Evolutionary conservation across 2,888 invertebrate species (phyloP), one percentile per base, ranked within the genome.

Genomic region (Augochlorella aurata): DNA sequence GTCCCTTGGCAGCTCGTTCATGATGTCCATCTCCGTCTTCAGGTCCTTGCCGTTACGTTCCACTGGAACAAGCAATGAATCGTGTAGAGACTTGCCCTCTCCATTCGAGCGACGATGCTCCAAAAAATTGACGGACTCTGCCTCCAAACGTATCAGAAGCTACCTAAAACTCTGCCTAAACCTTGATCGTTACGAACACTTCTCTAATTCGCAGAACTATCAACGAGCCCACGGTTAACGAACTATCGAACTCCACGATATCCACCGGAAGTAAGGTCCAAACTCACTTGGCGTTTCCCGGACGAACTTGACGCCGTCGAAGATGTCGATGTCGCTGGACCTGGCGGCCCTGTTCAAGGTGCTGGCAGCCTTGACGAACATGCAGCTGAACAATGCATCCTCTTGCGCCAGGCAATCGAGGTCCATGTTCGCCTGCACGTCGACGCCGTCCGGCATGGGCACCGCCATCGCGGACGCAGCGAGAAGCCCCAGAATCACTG

Each of bases 271-370:
- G 58, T 24, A 24, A 24, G 14, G 14, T 14, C 24, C 63, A 10
- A 14, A 91, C 93, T 93, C 83, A 93, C 93, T 81, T 8, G 93
- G 92, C n/a, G 86, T 84, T 49, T 93, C 92, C 58, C 92, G 88
- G 85, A 95, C 94, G 86, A 96, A 94, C 79, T 94, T 94, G 77
- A 96, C 93, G 79, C 96, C 96, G 67, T 95, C 95, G 84, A 95
- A 79, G 73, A 96, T 88, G 81, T 95, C 94, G 81, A 96, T 94
- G 89, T 95, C 94, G 87, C 94, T 94, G 86, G 95, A 95, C 82
- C 95, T 94, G 66, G 95, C 94, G 0, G 95, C 95, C 76, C 95
- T 94, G 86, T 95, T 94, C 76, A 96, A 87, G 69, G 94, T 94
- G 68, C 94, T 94, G 83, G 95, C 94, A 52, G 95, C 94, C 92